phyloP scores from a whole-genome alignment of 2,797 vertebrate species.

The Champsocephalus gunnari region DNA sequence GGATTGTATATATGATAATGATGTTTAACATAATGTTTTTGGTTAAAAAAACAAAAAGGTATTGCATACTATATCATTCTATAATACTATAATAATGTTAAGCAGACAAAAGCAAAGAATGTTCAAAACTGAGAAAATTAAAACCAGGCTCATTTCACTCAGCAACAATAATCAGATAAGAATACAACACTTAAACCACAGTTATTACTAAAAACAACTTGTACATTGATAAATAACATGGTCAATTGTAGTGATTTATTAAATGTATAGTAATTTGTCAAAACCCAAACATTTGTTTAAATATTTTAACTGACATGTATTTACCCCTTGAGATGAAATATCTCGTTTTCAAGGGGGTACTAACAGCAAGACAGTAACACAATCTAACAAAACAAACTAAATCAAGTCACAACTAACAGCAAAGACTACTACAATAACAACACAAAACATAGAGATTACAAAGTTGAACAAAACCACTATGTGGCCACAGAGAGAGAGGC shows the following conservation, averaged over 20 bases:
- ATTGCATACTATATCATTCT: neutral
- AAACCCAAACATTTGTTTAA: neutral
- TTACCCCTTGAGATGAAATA: too few relatives aligned
- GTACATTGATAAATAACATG: neutral
- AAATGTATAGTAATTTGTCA: neutral
- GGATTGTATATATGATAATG: too few relatives aligned
- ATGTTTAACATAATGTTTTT: neutral
- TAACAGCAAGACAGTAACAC: too few relatives aligned
- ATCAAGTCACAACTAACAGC: too few relatives aligned
- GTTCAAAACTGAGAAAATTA: neutral
- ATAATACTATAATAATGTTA: neutral
- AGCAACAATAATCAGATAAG: neutral
- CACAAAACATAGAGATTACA: too few relatives aligned
- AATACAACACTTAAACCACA: neutral
- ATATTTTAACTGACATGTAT: too few relatives aligned
- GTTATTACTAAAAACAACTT: neutral
- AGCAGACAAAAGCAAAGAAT: neutral
- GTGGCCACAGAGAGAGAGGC: too few relatives aligned
- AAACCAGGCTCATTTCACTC: neutral
- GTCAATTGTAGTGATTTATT: neutral
- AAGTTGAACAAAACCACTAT: too few relatives aligned
- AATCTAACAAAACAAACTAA: too few relatives aligned
- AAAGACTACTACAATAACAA: too few relatives aligned
- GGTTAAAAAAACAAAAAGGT: neutral
- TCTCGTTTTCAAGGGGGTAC: too few relatives aligned